Evolutionary conservation across 2,888 invertebrate genomes (phyloP), one percentile per base, ranked within the genome.

Genomic region (Tenthredo livida): DNA sequence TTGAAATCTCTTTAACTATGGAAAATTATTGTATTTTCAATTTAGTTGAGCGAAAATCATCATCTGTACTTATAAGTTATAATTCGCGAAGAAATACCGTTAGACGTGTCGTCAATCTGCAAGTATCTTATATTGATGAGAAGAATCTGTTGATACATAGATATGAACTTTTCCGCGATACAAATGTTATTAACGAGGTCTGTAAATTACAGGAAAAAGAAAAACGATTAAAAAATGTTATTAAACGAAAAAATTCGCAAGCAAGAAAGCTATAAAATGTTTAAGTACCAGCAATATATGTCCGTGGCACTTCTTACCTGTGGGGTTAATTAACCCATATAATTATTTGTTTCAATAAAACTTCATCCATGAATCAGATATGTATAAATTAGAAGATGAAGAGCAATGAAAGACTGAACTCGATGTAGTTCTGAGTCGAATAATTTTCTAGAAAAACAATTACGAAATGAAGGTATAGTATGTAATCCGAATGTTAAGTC

Each of bases 381-480:
- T 58, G 47, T 47, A 15, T 47, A 21, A 58, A 58, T 58, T 6
- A 21, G n/a, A 21, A 58, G 7, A 7, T 7, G 58, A 58, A 58
- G 9, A 21, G 12, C 9, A 12, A 61, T 12, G 12, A 12, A 61
- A 25, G 5, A 21, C 25, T 12, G 67, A 7, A 67, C 17, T 33
- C 5, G 33, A 67, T 4, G 25, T 17, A 33, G 33, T 12, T 33
- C 25, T 33, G 6, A 33, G 15, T 12, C 33, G 29, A 67, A 67
- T 67, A 12, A 7, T 67, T 33, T 67, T 15, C 0, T 12, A 43
- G n/a, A 73, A 43, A 43, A 73, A 73, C 21, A 43, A 73, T 73
- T 43, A 43, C 29, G 72, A 73, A 73, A 73, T 73, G 3, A 21
- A 73, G 72, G 43, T 73, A 12, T n/a, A n/a, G n/a, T n/a, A n/a